phyloP scores from a whole-genome alignment of 2,113 vertebrate species.

The Melanerpes aurifrons region DNA sequence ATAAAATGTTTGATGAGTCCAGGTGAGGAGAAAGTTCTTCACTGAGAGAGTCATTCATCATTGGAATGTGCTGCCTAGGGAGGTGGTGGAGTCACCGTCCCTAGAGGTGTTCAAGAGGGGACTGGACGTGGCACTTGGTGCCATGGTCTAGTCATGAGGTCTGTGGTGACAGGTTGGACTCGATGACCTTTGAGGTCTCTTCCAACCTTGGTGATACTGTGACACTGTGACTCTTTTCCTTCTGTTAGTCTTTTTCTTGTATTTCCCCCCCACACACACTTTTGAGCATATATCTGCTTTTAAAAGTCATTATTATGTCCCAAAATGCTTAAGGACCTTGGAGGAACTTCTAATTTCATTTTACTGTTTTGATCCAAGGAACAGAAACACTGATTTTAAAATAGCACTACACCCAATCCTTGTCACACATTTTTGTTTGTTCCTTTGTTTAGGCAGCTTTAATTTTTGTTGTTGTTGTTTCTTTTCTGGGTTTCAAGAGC shows the following conservation, averaged over 20 bases:
- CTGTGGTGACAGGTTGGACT: too few species aligned
- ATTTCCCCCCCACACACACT: background rate
- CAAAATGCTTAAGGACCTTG: background rate
- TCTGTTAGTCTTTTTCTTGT: background rate
- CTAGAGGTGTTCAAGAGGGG: too few species aligned
- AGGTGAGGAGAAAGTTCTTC: too few species aligned
- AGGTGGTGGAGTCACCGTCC: too few species aligned
- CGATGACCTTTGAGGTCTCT: too few species aligned
- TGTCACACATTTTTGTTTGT: background rate
- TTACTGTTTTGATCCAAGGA: background rate
- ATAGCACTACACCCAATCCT: background rate
- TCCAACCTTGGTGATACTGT: too few species aligned
- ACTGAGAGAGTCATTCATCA: too few species aligned
- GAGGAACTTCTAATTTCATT: background rate
- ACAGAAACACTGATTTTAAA: background rate
- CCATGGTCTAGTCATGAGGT: too few species aligned
- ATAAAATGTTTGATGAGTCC: too few species aligned
- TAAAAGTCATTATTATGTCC: background rate
- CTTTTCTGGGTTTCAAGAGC: background rate
- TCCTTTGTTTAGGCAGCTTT: background rate
- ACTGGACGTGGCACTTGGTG: too few species aligned
- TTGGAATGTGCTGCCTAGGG: too few species aligned
- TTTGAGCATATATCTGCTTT: background rate
- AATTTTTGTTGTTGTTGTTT: background rate
- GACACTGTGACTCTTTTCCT: background rate